Conservation (phyloP, 2,113 vertebrate species). For the Ptilorrhoa leucosticta region DNA sequence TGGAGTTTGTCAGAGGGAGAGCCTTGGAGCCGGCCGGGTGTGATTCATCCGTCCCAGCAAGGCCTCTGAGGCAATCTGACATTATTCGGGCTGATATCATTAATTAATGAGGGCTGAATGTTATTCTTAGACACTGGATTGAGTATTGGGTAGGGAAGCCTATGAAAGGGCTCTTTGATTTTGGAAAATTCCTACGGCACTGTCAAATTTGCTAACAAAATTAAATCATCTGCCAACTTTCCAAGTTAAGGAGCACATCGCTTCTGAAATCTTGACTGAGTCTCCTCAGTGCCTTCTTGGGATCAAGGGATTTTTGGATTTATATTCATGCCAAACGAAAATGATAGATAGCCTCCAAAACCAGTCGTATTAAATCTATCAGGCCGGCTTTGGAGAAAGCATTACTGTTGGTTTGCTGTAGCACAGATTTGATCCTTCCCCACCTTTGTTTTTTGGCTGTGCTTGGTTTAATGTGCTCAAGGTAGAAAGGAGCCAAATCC, state of each 20-base stretch:
- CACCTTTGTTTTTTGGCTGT: neutral
- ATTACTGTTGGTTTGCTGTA: neutral
- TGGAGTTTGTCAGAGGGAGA: constrained; percentile 37
- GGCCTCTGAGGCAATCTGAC: constrained; percentile 59
- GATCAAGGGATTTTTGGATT: constrained; percentile 35
- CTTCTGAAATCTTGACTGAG: constrained; percentile 16
- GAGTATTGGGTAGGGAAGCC: constrained; percentile 25
- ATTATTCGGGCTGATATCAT: constrained; percentile 63
- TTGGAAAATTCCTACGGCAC: constrained; percentile 55
- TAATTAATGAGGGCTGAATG: constrained; percentile 59
- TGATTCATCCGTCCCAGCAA: constrained; percentile 47
- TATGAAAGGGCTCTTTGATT: constrained; percentile 64
- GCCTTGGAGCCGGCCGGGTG: neutral
- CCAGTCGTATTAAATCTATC: neutral
- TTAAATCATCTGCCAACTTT: constrained; percentile 55
- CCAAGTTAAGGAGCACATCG: constrained; percentile 40
- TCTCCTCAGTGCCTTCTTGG: constrained; percentile 35
- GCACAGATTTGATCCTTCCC: neutral
- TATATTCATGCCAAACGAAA: neutral
- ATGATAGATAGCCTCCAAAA: neutral
- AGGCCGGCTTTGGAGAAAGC: neutral
- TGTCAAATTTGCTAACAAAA: constrained; percentile 52
- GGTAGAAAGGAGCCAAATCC: neutral
- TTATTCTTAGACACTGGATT: constrained; percentile 59
- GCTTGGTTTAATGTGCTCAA: neutral